Conservation (phyloP, 2,113 vertebrate species). For the Neolamprologus variostigma region DNA sequence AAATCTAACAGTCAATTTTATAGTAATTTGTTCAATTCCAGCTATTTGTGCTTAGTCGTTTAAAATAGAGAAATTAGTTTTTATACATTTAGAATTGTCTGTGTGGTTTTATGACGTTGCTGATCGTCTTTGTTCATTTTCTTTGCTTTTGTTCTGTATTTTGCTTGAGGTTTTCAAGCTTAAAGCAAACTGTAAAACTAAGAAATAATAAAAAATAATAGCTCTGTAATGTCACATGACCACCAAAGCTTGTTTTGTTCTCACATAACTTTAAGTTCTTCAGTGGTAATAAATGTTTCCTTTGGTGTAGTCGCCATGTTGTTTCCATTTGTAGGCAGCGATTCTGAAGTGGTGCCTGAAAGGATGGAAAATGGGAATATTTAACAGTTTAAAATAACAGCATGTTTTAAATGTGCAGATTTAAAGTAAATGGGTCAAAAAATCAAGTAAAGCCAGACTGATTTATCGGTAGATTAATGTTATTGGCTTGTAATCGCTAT, state of each 20-base stretch:
- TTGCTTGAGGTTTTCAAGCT: not conserved
- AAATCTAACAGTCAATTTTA: not conserved
- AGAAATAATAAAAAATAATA: not conserved
- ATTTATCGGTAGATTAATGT: not conserved
- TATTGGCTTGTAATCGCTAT: not conserved
- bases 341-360: not conserved
- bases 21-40: not conserved
- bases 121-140: not conserved
- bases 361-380: not conserved
- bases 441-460: not conserved
- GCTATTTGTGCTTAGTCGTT: not conserved
- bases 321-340: not conserved
- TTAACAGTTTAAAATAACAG: not conserved
- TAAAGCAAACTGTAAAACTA: not conserved
- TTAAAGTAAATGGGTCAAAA: not conserved
- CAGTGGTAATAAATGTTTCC: slow-evolving; percentile 10
- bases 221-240: not conserved
- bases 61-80: not conserved
- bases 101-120: not conserved
- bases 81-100: not conserved
- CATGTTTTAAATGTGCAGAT: not conserved
- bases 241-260: not conserved
- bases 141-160: not conserved
- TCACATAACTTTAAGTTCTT: not conserved
- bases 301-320: not conserved